phyloP scores from a whole-genome alignment of 1,140 invertebrate species.

The Caerostris extrusa region DNA sequence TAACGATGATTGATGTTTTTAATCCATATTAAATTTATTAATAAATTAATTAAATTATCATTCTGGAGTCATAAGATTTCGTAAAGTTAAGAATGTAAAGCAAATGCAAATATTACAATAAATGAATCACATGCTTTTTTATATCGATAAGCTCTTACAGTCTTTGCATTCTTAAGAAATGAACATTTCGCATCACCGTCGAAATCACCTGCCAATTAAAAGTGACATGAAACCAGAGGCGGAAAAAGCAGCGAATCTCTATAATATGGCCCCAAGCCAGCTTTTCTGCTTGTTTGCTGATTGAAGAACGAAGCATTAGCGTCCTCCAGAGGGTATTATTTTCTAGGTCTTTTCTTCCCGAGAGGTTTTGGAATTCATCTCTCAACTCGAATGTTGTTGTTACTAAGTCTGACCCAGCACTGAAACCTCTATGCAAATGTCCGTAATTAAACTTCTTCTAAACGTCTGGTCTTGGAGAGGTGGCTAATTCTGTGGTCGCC shows the following conservation, averaged over 20 bases:
- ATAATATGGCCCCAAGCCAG: neutral
- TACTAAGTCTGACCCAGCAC: conserved; percentile 26
- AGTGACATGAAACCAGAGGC: conserved; percentile 21
- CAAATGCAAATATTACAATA: too few species aligned
- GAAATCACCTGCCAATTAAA: neutral
- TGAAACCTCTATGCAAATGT: conserved; percentile 33
- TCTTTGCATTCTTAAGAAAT: neutral
- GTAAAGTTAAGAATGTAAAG: too few species aligned
- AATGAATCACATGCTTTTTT: too few species aligned
- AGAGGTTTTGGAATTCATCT: neutral
- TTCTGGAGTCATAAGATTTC: too few species aligned
- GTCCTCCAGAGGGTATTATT: neutral
- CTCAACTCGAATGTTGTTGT: neutral
- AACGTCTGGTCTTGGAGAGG: neutral
- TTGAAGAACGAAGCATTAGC: conserved; percentile 30
- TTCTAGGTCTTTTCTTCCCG: neutral
- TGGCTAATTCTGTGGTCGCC: neutral
- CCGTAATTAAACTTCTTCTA: neutral
- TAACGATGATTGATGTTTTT: too few species aligned
- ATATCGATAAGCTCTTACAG: neutral
- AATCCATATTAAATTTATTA: too few species aligned
- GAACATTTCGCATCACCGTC: neutral
- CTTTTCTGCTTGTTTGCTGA: neutral
- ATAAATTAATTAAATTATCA: too few species aligned
- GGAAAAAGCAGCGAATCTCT: neutral